These are phyloP conservation scores for Rhinoptilus africanus DNA, from an alignment of 2,113 vertebrate genomes.

Conservation along the genomic window DNA sequence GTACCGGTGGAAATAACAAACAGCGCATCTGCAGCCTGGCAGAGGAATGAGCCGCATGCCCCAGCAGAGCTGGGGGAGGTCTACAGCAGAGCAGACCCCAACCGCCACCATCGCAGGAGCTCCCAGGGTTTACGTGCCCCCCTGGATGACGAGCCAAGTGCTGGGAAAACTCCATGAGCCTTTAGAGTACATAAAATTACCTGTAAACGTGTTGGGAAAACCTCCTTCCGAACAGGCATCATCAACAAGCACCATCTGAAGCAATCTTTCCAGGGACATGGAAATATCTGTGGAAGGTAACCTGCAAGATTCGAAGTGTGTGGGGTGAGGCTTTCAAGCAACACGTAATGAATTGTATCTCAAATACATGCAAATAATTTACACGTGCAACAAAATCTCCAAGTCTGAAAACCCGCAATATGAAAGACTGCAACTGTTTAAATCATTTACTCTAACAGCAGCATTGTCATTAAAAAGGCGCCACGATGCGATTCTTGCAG, in stretches of 20 bases:
- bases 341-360: background rate
- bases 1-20: background rate
- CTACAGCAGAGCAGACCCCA: background rate
- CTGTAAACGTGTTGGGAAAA: background rate
- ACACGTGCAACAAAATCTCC: background rate
- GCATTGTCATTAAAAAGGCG: background rate
- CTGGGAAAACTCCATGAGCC: background rate
- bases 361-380: background rate
- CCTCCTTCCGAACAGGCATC: background rate
- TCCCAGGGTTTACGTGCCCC: background rate
- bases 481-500: background rate
- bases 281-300: fast-evolving
- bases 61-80: background rate
- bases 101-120: fast-evolving
- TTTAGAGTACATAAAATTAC: background rate
- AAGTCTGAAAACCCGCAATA: background rate
- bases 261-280: background rate
- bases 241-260: background rate
- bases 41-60: background rate
- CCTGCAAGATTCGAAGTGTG: background rate
- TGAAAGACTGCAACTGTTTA: background rate
- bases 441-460: background rate
- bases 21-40: background rate
- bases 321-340: background rate
- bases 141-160: fast-evolving